These are phyloP conservation scores for Boloria selene DNA, from an alignment of 2,888 invertebrate species.

Conservation along the genomic window DNA sequence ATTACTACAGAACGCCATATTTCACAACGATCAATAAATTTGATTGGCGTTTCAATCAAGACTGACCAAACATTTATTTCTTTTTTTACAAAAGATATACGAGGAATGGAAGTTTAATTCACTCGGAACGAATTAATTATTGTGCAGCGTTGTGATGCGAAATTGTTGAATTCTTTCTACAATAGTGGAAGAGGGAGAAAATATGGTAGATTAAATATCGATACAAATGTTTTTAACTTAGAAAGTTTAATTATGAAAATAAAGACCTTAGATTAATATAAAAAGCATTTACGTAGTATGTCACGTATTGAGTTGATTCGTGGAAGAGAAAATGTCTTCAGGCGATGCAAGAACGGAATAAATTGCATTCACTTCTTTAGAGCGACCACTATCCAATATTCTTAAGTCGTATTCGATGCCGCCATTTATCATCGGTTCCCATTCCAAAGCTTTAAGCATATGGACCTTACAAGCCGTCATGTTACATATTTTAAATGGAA, in stretches of 20 bases:
- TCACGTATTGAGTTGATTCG: constrained; percentile 32
- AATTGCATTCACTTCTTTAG: constrained; percentile 39
- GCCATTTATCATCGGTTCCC: constrained; percentile 36
- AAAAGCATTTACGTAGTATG: constrained; percentile 4
- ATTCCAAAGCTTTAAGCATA: constrained; percentile 30
- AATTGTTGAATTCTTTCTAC: constrained; percentile 5
- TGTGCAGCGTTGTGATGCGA: constrained; percentile 1
- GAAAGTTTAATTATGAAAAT: constrained; percentile 10
- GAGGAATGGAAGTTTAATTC: constrained; percentile 28
- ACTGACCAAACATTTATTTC: constrained; percentile 42
- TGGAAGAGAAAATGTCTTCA: constrained; percentile 37
- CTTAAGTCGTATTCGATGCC: constrained; percentile 39
- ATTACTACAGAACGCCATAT: constrained; percentile 32
- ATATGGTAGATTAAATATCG: background rate
- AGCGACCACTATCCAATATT: constrained; percentile 40
- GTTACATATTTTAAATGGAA: constrained; percentile 7
- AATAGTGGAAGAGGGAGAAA: background rate
- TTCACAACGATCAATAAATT: constrained; percentile 40
- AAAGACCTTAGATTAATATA: constrained; percentile 19
- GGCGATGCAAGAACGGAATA: constrained; percentile 39
- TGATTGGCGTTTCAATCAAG: constrained; percentile 46
- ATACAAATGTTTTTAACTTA: background rate
- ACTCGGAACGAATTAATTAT: constrained; percentile 25
- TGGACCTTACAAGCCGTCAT: constrained; percentile 23
- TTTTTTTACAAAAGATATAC: constrained; percentile 27